Evolutionary conservation across 2,113 vertebrate genomes (phyloP), one percentile per base, ranked within the genome.

Genomic region (Corynorhinus townsendii): DNA sequence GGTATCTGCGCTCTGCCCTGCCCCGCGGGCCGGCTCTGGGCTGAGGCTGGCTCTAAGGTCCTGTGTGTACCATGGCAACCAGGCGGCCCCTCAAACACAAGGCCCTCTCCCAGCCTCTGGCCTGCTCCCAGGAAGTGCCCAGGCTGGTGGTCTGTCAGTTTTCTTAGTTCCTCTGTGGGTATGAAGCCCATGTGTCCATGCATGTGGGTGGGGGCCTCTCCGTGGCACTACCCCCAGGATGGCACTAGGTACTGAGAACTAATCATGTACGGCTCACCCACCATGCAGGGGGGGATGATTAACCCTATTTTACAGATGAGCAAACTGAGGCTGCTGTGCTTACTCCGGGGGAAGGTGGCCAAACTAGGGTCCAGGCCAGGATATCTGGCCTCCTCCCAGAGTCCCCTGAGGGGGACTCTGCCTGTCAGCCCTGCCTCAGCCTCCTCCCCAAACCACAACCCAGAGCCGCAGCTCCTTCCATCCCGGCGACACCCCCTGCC

Each of bases 11-110:
- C 49, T 64, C 79, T 66, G 79, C 7, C 17, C 47, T 66, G 81
- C 20, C 17, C 66, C 0, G 2, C 1, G 11, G 28, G 59, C 38
- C 0, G 0, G 22, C 45, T 43, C 24, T 11, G 22, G 40, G 45
- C 11, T 0, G 0, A 33, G 22, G 82, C 49, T 15, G 9, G 43
- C 52, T 28, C 4, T 2, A 56, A 0, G 5, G 72, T 17, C 38
- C 16, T 4, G 22, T 14, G 15, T 17, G 28, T 7, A 11, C 69
- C 54, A 9, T 0, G 0, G 47, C 20, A 20, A 22, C 0, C 49
- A 47, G 45, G 54, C 1, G 4, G 45, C 33, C 35, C 47, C 59
- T 52, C 73, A 3, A 43, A 49, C 19, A 0, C 59, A 45, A 11
- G 38, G 11, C 80, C 62, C 22, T 19, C 30, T 49, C 33, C 35